Evolutionary conservation across 1,140 invertebrate genomes (phyloP).

Genomic region (Tribolium madens): DNA sequence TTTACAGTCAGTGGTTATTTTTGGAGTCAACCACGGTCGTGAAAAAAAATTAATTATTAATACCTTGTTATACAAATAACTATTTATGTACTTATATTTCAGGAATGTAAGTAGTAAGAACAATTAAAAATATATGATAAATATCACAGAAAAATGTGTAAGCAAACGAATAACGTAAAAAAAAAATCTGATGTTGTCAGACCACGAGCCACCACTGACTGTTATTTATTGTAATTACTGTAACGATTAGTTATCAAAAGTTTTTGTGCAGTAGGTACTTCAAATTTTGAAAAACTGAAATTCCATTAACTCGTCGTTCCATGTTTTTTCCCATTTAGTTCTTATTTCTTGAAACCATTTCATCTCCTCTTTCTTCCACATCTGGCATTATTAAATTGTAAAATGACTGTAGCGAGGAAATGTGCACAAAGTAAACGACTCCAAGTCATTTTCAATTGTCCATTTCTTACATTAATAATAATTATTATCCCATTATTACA

Average conservation of each 20-base stretch:
- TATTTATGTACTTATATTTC: too few relatives aligned
- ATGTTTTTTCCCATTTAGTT: not conserved
- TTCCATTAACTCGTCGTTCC: not conserved
- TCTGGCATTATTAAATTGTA: not conserved
- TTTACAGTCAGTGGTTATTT: too few relatives aligned
- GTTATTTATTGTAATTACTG: too few relatives aligned
- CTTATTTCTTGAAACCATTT: not conserved
- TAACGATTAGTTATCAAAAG: not conserved
- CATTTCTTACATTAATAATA: conserved; percentile 22
- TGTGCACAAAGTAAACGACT: conserved; percentile 13
- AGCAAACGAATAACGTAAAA: too few relatives aligned
- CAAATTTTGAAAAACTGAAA: not conserved
- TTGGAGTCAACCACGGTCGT: too few relatives aligned
- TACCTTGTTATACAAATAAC: too few relatives aligned
- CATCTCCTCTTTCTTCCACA: not conserved
- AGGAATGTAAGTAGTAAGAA: too few relatives aligned
- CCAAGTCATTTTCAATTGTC: conserved; percentile 17
- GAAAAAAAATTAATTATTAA: too few relatives aligned
- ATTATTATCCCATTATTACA: conserved; percentile 38
- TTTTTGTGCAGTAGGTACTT: not conserved
- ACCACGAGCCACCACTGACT: too few relatives aligned
- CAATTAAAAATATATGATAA: too few relatives aligned
- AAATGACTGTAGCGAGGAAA: not conserved
- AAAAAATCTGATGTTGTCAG: too few relatives aligned
- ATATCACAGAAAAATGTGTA: too few relatives aligned